Evolutionary conservation across 2,113 vertebrate genomes (phyloP).

Genomic region (Sebastes schlegelii): DNA sequence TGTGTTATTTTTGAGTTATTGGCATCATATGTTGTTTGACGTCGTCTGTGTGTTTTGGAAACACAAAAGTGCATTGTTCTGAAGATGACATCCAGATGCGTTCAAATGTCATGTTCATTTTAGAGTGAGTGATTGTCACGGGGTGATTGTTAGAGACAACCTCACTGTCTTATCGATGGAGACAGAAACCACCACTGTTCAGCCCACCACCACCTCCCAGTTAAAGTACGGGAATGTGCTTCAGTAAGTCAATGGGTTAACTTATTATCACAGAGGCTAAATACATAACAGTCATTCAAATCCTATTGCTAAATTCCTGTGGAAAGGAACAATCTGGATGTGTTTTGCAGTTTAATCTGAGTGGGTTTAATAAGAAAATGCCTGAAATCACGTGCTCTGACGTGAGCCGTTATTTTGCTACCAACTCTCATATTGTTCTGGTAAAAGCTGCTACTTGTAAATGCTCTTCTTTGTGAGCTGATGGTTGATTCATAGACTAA

Average conservation of each 20-base stretch:
- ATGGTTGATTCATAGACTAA: conserved; percentile 22
- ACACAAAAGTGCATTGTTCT: conserved; percentile 12
- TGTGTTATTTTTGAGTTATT: background rate
- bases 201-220: conserved; percentile 2
- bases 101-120: conserved; percentile 7
- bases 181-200: conserved; percentile 54
- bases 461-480: conserved; percentile 18
- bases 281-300: conserved; percentile 36
- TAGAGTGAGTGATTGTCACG: conserved; percentile 28
- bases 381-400: conserved; percentile 19
- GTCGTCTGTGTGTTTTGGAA: background rate
- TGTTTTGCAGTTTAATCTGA: conserved; percentile 35
- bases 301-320: conserved; percentile 7
- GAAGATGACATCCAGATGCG: background rate
- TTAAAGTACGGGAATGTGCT: conserved; percentile 44
- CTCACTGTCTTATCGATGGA: conserved; percentile 11
- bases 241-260: conserved; percentile 18
- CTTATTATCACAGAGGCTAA: conserved; percentile 27
- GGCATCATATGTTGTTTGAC: background rate
- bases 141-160: conserved; percentile 29
- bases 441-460: conserved; percentile 49
- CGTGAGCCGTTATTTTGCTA: conserved; percentile 22
- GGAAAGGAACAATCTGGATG: conserved; percentile 21
- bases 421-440: conserved; percentile 36
- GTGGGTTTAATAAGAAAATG: conserved; percentile 32